phyloP scores from a whole-genome alignment of 2,888 invertebrate species.

The Hedychridium roseum region DNA sequence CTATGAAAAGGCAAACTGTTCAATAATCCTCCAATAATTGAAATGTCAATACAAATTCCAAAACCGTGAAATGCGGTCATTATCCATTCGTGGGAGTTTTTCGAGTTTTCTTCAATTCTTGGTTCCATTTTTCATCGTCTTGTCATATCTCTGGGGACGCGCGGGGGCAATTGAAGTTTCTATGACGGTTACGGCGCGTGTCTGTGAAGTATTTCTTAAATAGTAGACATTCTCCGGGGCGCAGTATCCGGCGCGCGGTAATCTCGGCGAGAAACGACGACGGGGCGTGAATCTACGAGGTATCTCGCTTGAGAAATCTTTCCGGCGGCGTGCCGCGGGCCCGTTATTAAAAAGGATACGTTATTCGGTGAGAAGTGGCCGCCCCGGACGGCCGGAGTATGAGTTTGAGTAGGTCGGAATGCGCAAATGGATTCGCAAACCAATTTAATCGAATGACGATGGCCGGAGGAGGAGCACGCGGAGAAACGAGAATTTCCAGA shows the following conservation, averaged over 20 bases:
- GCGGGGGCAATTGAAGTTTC: not conserved
- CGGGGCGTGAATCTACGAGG: not conserved
- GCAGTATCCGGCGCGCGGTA: not conserved
- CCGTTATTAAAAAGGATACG: constrained; percentile 11
- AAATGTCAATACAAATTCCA: too few species aligned
- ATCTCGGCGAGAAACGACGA: not conserved
- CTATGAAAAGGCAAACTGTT: too few species aligned
- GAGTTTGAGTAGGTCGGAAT: not conserved
- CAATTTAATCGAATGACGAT: constrained; percentile 4
- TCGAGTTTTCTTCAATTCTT: too few species aligned
- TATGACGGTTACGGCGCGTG: not conserved
- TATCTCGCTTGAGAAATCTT: constrained; percentile 1
- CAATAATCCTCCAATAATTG: too few species aligned
- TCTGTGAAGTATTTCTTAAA: not conserved
- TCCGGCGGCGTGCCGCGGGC: not conserved
- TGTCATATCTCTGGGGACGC: not conserved
- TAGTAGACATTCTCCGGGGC: not conserved
- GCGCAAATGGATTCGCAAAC: constrained; percentile 12
- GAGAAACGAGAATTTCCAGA: not conserved
- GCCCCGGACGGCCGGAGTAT: not conserved
- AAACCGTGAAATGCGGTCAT: too few species aligned
- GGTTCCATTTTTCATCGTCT: not conserved
- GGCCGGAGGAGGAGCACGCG: not conserved
- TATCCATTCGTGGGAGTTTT: too few species aligned
- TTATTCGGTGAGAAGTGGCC: constrained; percentile 7